Percentiles rank a stretch among this genome's conserved stretches.
Evolutionary conservation across 2,888 invertebrate genomes (phyloP).

Genomic region (Anorthoa munda): DNA sequence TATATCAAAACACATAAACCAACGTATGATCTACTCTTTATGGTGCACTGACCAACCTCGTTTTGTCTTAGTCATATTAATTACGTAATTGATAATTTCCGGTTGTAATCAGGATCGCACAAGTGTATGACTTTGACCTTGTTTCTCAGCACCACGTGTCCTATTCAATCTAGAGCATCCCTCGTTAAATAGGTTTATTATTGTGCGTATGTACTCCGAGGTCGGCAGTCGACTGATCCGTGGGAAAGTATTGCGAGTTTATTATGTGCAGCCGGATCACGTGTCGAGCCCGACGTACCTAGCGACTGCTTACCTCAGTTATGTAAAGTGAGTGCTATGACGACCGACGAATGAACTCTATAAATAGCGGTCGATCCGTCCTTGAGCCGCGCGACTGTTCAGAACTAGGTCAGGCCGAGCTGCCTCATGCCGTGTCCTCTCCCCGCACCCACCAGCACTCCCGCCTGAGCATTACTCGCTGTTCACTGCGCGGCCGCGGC

Average conservation of each 20-base stretch:
- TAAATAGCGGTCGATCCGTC: conserved; percentile 90
- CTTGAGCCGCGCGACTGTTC: conserved; percentile 88
- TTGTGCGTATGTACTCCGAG: conserved; percentile 71
- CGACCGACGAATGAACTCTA: conserved; percentile 88
- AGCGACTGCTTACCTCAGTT: conserved; percentile 82
- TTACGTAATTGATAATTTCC: conserved; percentile 52
- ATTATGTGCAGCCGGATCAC: conserved; percentile 75
- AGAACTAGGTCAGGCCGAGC: conserved; percentile 88
- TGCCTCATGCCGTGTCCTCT: conserved; percentile 78
- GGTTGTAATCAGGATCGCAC: conserved; percentile 41
- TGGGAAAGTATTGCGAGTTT: conserved; percentile 80
- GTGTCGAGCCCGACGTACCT: conserved; percentile 78
- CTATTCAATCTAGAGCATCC: conserved; percentile 70
- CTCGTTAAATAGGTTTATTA: conserved; percentile 76
- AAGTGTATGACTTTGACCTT: conserved; percentile 73
- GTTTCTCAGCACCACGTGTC: conserved; percentile 58
- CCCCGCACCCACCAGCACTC: conserved; percentile 74
- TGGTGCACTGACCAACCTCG: conserved; percentile 3
- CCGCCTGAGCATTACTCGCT: conserved; percentile 63
- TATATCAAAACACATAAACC: background rate
- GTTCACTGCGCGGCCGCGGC: conserved; percentile 47
- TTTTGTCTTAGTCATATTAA: conserved; percentile 25
- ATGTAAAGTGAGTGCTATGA: conserved; percentile 88
- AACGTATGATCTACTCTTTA: background rate
- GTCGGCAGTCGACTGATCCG: conserved; percentile 77